Evolutionary conservation across 2,888 invertebrate species (phyloP), one percentile per base, ranked within the genome.

Genomic region (Deladenus siricidicola): DNA sequence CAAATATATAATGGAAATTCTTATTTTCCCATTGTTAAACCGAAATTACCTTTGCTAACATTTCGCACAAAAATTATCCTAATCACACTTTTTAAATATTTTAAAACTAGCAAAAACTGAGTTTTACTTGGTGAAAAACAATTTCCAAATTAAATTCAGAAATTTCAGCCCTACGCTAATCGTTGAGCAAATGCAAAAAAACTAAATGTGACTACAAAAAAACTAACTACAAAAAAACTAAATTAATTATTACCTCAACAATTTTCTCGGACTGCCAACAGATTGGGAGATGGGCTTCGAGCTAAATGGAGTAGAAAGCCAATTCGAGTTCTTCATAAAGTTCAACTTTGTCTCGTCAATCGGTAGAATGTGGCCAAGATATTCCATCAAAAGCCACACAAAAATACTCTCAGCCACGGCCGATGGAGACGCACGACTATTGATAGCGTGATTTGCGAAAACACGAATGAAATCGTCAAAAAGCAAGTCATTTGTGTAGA

Each of bases 381-480:
- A 61, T 10, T 61, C 58, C 17, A 42, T 24, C 53, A 61, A 21
- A 17, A 61, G 45, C 62, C 62, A 61, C 43, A 58, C 50, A 42
- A 48, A 61, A 21, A 61, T 60, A 47, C 62, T 61, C 29, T 61
- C 62, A 23, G 21, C 24, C 4, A 51, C 52, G 19, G 44, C 52
- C 19, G 19, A 28, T 14, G 51, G 30, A 19, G 44, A 28, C 3
- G 62, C 62, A 2, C 29, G 26, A 21, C 58, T 58, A 26, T 58
- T 60, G 17, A 52, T 43, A 26, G 58, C 58, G 29, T 57, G 57
- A 17, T 57, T 28, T 19, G 59, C 39, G 43, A 61, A 58, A 3
- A 54, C 23, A 19, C 56, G 49, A 44, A 61, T 60, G 54, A 61
- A 61, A 28, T 61, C 59, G n/a, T 52, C 53, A 34, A 61, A 60